Evolutionary conservation across 2,113 vertebrate species (phyloP), one percentile per base, ranked within the genome.

Genomic region (Bothrops jararaca): DNA sequence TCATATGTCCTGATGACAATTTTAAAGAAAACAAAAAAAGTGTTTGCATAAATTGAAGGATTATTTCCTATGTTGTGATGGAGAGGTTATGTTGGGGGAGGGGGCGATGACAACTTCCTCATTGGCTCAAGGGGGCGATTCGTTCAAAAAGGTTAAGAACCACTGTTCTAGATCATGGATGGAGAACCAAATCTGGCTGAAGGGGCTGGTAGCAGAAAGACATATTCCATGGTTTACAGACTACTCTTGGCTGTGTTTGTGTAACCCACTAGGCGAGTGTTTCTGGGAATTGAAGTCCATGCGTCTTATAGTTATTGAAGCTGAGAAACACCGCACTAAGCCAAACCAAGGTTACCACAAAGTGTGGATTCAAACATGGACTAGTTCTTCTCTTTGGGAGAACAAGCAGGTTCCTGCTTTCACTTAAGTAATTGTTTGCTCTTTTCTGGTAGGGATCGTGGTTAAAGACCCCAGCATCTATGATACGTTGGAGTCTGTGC

Each of bases 391-490:
- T 26, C 15, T 89, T 57, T n/a, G 29, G 64, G 26, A 85, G 23
- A 85, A n/a, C 2, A 29, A 26, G 7, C 18, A n/a, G 24, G 20
- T 85, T 56, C 39, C 42, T n/a, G 13, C 12, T 5, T 29, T 90
- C 18, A 5, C 39, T 26, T 42, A 12, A 89, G 3, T 60, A 60
- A 60, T 69, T 86, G 5, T 89, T 86, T 92, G n/a, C 45, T 88
- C 48, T 93, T 52, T 60, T 50, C 45, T 86, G 89, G 45, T 95
- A 99, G 99, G 99, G 0, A 98, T 99, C 24, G 98, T 99, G 58
- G 98, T 99, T 98, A 99, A 98, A 90, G 99, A 99, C 86, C 98
- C 98, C 0, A 98, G 98, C 0, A 96, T 99, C 95, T 99, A 99
- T 1, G 99, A 99, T 97, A 99, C 99, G 4, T 96, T 99, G 97